Conservation (phyloP, 2,888 invertebrate genomes). For the Hydroisotoma schaefferi region DNA sequence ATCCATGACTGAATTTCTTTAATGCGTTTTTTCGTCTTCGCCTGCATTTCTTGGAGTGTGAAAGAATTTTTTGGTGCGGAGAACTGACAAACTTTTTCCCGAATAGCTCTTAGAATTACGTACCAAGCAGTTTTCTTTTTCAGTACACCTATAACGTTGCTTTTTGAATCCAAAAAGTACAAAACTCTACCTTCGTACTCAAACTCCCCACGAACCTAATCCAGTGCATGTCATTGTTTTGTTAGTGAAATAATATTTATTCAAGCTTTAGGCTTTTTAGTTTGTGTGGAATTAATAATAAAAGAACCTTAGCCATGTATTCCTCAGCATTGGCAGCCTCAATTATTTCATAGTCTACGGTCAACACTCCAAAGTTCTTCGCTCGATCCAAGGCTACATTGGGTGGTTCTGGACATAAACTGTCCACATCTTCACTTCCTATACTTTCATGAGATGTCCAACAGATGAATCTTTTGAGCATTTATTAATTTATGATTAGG, state of each 20-base stretch:
- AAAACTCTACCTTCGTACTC: slow-evolving; percentile 54
- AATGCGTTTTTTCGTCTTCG: slow-evolving; percentile 50
- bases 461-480: slow-evolving; percentile 41
- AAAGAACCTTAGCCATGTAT: slow-evolving; percentile 49
- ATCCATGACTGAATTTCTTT: slow-evolving; percentile 53
- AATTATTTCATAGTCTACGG: slow-evolving; percentile 50
- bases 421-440: slow-evolving; percentile 22
- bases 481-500: background rate
- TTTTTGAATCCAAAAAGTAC: slow-evolving; percentile 52
- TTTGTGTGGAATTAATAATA: background rate
- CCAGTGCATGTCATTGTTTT: background rate
- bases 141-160: slow-evolving; percentile 53
- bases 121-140: slow-evolving; percentile 57
- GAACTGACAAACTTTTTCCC: slow-evolving; percentile 47
- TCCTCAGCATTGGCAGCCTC: slow-evolving; percentile 48
- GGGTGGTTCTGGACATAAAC: slow-evolving; percentile 30
- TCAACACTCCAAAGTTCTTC: slow-evolving; percentile 35
- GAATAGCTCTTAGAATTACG: slow-evolving; percentile 49
- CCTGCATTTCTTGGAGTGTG: slow-evolving; percentile 36
- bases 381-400: slow-evolving; percentile 41
- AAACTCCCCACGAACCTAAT: slow-evolving; percentile 51
- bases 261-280: background rate
- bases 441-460: slow-evolving; percentile 34
- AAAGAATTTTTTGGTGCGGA: slow-evolving; percentile 14
- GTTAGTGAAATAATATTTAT: background rate